phyloP scores from a whole-genome alignment of 2,113 vertebrate species.

The Phrynosoma platyrhinos region DNA sequence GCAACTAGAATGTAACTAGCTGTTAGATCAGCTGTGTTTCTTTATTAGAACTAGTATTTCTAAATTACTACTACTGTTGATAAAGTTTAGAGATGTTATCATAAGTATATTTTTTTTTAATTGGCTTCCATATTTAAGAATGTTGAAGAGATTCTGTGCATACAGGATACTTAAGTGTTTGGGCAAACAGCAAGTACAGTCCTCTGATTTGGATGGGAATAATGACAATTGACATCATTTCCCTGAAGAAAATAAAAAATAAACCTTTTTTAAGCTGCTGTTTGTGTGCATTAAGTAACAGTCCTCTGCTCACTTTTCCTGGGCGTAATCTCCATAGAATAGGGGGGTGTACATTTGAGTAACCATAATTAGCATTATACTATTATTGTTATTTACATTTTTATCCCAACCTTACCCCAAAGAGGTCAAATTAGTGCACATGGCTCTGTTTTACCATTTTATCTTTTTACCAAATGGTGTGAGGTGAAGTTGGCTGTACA shows the following conservation, averaged over 20 bases:
- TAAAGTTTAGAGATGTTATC: accelerated
- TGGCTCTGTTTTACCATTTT: neutral
- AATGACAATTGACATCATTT: neutral
- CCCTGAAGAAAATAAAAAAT: neutral
- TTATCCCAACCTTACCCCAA: neutral
- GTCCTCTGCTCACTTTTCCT: neutral
- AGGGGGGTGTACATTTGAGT: neutral
- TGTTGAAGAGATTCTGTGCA: no score
- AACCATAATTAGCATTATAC: neutral
- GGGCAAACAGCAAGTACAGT: neutral
- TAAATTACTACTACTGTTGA: no score
- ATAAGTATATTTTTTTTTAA: neutral
- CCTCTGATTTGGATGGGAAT: neutral
- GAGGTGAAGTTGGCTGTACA: neutral
- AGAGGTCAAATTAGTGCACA: neutral
- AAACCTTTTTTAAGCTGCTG: neutral
- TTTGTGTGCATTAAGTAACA: neutral
- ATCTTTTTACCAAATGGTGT: neutral
- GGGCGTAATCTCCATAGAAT: neutral
- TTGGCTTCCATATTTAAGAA: neutral
- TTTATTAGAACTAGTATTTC: no score
- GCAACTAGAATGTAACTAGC: no score
- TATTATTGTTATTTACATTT: neutral
- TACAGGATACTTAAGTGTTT: no score
- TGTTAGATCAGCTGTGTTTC: no score